Evolutionary conservation across 2,888 invertebrate species (phyloP).

Genomic region (Xestoiulus laeticollis): DNA sequence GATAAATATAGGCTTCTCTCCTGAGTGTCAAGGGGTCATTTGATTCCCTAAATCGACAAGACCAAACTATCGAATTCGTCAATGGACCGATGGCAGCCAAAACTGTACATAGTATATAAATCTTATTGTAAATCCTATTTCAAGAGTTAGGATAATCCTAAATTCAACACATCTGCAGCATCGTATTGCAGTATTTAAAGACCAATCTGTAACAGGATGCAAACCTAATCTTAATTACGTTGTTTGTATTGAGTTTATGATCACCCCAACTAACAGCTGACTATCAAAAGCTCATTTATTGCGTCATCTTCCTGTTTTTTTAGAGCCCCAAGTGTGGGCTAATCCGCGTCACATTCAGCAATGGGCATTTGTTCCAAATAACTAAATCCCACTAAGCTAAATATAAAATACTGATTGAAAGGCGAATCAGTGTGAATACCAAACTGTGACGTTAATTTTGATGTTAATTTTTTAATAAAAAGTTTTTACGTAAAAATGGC

Average conservation of each 20-base stretch:
- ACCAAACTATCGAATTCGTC: background rate
- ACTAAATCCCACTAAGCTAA: too few relatives aligned
- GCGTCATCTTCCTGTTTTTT: too few relatives aligned
- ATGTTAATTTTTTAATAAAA: constrained; percentile 26
- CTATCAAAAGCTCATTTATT: too few relatives aligned
- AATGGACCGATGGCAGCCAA: background rate
- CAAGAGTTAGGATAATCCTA: background rate
- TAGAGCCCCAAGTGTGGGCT: too few relatives aligned
- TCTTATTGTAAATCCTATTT: background rate
- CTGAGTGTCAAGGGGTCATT: background rate
- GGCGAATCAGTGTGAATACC: background rate
- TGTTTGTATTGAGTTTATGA: too few relatives aligned
- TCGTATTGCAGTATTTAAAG: background rate
- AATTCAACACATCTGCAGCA: background rate
- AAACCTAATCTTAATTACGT: too few relatives aligned
- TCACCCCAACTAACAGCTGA: too few relatives aligned
- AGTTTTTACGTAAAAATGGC: background rate
- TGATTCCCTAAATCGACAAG: background rate
- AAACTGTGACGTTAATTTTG: constrained; percentile 19
- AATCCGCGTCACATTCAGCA: too few relatives aligned
- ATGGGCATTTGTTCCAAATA: too few relatives aligned
- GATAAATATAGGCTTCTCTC: too few relatives aligned
- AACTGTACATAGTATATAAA: constrained; percentile 15
- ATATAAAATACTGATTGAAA: too few relatives aligned
- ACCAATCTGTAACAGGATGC: background rate